A percentile compares a stretch with the other conserved stretches of the same genome.
Evolutionary conservation across 2,113 vertebrate species (phyloP).

Genomic region (Pipa parva): DNA sequence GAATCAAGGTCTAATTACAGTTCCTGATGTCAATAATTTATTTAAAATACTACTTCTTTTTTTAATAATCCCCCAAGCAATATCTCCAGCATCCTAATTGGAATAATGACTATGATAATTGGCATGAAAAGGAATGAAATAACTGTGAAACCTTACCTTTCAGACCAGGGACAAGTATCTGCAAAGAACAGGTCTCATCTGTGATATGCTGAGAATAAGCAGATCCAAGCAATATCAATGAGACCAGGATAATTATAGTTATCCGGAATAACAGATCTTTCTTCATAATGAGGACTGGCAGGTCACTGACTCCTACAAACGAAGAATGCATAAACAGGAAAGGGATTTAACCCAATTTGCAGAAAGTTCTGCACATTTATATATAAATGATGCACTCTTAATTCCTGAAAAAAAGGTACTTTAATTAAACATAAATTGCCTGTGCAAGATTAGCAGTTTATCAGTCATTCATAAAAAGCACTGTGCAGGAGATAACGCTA

Average conservation of each 20-base stretch:
- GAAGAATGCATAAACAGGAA: constrained; percentile 59
- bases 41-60: background rate
- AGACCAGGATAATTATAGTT: constrained; percentile 67
- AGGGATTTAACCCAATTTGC: constrained; percentile 44
- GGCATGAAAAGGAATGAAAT: background rate
- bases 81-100: background rate
- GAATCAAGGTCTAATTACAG: background rate
- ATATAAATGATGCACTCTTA: background rate
- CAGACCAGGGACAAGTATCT: constrained; percentile 93
- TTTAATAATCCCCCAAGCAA: background rate
- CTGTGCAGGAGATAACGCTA: too few species aligned
- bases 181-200: constrained; percentile 89
- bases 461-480: too few species aligned
- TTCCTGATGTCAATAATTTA: background rate
- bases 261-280: constrained; percentile 61
- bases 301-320: constrained; percentile 58
- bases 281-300: constrained; percentile 70
- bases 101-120: background rate
- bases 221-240: constrained; percentile 65
- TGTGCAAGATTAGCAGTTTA: too few species aligned
- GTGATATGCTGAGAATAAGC: constrained; percentile 71
- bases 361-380: constrained; percentile 40
- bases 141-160: constrained; percentile 76
- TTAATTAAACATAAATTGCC: too few species aligned
- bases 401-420: background rate